These are phyloP conservation scores for Setipinna tenuifilis DNA, from an alignment of 2,797 vertebrate genomes.

Conservation along the genomic window DNA sequence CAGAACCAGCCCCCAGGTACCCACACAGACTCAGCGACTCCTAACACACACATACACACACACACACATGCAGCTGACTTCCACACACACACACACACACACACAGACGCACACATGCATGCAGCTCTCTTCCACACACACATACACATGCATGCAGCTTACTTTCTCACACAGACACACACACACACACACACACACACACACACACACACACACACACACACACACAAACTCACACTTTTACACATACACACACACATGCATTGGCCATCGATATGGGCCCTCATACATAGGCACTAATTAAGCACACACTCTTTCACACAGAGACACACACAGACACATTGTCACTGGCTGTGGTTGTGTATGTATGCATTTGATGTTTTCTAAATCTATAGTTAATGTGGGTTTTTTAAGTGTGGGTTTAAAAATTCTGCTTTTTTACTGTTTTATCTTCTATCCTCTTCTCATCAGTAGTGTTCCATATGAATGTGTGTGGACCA, in stretches of 20 bases:
- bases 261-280: not conserved
- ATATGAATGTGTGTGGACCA: not conserved
- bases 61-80: too few relatives aligned
- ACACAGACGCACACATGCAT: too few relatives aligned
- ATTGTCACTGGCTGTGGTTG: not conserved
- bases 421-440: not conserved
- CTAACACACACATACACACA: not conserved
- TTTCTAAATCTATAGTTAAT: not conserved
- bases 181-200: not conserved
- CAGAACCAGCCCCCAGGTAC: slow-evolving; percentile 3
- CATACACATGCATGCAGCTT: not conserved
- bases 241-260: not conserved
- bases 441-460: not conserved
- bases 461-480: not conserved
- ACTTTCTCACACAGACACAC: not conserved
- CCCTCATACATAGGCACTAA: not conserved
- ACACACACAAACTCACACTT: not conserved
- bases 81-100: too few relatives aligned
- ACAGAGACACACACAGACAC: not conserved
- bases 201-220: not conserved
- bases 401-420: not conserved
- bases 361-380: not conserved
- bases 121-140: not conserved
- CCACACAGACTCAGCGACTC: not conserved
- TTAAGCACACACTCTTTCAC: not conserved